These are phyloP conservation scores for Arvicanthis niloticus DNA, from an alignment of 2,113 vertebrate genomes.

Conservation along the genomic window DNA sequence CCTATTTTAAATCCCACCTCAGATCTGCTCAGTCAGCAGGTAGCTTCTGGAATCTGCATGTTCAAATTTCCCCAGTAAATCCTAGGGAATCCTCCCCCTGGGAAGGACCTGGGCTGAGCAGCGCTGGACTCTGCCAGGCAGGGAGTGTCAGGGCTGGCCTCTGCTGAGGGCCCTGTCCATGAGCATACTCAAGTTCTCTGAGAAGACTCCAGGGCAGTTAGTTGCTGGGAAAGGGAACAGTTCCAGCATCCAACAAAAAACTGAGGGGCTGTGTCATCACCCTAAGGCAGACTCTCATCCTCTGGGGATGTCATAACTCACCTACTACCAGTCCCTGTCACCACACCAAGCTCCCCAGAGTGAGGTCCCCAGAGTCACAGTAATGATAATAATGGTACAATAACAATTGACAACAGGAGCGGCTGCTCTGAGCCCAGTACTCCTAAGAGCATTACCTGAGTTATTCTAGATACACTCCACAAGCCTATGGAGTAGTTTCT, in stretches of 20 bases:
- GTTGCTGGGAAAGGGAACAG: neutral
- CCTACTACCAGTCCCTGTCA: neutral
- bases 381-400: neutral
- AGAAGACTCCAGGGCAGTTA: neutral
- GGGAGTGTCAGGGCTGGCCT: neutral
- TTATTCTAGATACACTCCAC: neutral
- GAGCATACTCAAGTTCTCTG: neutral
- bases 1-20: neutral
- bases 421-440: neutral
- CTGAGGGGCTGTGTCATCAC: neutral
- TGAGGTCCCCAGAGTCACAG: neutral
- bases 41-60: neutral
- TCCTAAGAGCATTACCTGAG: neutral
- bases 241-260: neutral
- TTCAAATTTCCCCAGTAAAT: neutral
- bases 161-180: neutral
- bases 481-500: neutral
- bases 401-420: rapidly evolving
- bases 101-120: neutral
- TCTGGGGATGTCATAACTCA: neutral
- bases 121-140: neutral
- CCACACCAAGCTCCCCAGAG: neutral
- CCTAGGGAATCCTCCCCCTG: neutral
- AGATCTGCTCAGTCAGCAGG: neutral
- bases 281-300: neutral